Percentiles rank a stretch among this genome's conserved stretches.
Conservation (phyloP, 2,113 vertebrate species). For the Lasiurus cinereus region DNA sequence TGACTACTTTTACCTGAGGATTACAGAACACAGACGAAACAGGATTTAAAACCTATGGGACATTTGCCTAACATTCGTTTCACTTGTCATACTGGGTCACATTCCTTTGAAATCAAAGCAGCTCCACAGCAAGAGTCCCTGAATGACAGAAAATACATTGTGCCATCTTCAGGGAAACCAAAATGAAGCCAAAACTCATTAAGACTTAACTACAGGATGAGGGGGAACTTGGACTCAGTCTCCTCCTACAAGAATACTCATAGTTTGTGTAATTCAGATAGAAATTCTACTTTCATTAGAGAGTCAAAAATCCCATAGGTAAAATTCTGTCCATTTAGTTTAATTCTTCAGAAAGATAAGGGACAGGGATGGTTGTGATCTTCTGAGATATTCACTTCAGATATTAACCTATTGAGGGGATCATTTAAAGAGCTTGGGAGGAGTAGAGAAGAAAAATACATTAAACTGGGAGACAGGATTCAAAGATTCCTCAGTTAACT, state of each 20-base stretch:
- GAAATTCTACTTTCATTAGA: constrained; percentile 16
- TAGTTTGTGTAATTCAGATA: constrained; percentile 42
- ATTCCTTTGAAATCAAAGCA: constrained; percentile 79
- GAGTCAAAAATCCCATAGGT: neutral
- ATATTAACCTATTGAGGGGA: constrained; percentile 7
- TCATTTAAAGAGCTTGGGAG: constrained; percentile 22
- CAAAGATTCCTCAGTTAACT: constrained; percentile 25
- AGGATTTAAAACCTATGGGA: constrained; percentile 80
- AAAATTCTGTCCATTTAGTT: constrained; percentile 57
- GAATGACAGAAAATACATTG: constrained; percentile 69
- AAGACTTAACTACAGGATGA: constrained; percentile 54
- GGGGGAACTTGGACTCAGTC: neutral
- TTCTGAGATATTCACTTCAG: neutral
- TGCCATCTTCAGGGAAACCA: constrained; percentile 69
- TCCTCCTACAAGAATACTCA: neutral
- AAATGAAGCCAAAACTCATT: constrained; percentile 60
- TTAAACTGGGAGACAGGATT: neutral
- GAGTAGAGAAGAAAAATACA: neutral
- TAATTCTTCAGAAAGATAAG: constrained; percentile 48
- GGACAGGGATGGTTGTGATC: neutral
- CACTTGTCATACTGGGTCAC: constrained; percentile 80
- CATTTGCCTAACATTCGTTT: constrained; percentile 81
- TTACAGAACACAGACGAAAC: constrained; percentile 80
- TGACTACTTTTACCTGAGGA: constrained; percentile 79
- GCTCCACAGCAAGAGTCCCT: constrained; percentile 49